Percentiles rank a stretch among this genome's conserved stretches.
Evolutionary conservation across 2,113 vertebrate genomes (phyloP).

Genomic region (Caloenas nicobarica): DNA sequence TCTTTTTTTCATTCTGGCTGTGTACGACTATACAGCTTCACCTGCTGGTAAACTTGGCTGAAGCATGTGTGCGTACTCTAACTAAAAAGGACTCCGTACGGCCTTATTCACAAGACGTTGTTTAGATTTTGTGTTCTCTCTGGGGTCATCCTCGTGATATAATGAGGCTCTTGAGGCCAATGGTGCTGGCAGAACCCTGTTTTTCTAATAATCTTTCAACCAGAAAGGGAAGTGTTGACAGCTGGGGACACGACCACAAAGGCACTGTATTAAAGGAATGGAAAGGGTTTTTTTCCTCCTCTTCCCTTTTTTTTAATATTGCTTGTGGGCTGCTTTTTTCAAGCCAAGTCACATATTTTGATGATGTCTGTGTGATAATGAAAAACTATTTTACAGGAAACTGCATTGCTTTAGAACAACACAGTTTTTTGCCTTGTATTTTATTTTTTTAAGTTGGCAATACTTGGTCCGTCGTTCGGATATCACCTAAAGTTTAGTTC

Average conservation of each 20-base stretch:
- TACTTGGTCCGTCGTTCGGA: neutral
- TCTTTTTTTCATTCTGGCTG: neutral
- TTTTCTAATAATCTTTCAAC: constrained; percentile 1
- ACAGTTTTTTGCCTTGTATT: constrained; percentile 44
- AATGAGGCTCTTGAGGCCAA: neutral
- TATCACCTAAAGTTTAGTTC: neutral
- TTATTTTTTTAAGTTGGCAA: neutral
- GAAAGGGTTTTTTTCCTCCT: neutral
- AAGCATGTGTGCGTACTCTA: neutral
- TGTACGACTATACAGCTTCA: neutral
- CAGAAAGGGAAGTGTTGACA: neutral
- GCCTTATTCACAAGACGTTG: neutral
- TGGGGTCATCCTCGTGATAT: neutral
- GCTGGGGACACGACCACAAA: neutral
- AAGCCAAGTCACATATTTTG: constrained; percentile 16
- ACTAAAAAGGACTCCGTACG: neutral
- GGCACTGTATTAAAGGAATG: neutral
- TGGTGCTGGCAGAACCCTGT: neutral
- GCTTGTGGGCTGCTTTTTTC: neutral
- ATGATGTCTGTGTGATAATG: neutral
- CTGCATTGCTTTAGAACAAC: neutral
- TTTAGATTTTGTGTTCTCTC: neutral
- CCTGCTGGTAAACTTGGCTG: neutral
- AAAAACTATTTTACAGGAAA: constrained; percentile 40
- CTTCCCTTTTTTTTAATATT: neutral